Conservation (phyloP, 2,888 invertebrate genomes). For the Megalurothrips usitatus region DNA sequence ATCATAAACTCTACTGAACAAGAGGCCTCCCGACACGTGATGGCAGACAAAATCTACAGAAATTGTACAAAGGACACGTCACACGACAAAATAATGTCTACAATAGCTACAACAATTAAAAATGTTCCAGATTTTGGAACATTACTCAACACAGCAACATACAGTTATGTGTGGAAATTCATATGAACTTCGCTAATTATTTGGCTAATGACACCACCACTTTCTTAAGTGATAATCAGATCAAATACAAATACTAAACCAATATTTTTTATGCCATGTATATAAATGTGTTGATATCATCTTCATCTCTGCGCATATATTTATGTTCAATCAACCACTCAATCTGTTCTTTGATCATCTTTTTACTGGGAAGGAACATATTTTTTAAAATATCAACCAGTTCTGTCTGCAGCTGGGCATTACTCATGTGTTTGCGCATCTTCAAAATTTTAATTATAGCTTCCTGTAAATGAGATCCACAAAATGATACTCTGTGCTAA, state of each 20-base stretch:
- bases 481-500: not conserved
- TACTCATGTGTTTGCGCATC: slow-evolving; percentile 91
- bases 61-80: too few relatives aligned
- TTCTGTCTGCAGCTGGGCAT: slow-evolving; percentile 94
- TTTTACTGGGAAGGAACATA: slow-evolving; percentile 98
- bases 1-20: not conserved
- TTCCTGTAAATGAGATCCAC: slow-evolving; percentile 63
- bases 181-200: not conserved
- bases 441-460: slow-evolving; percentile 99
- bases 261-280: slow-evolving; percentile 78
- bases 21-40: too few relatives aligned
- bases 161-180: too few relatives aligned
- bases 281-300: slow-evolving; percentile 96
- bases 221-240: slow-evolving; percentile 2
- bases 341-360: slow-evolving; percentile 99
- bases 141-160: too few relatives aligned
- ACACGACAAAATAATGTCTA: too few relatives aligned
- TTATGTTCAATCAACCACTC: slow-evolving; percentile 99
- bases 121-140: too few relatives aligned
- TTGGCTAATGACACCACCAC: not conserved
- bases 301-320: slow-evolving; percentile 93
- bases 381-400: slow-evolving; percentile 96
- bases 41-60: too few relatives aligned
- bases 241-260: not conserved
- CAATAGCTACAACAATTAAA: too few relatives aligned